These are phyloP conservation scores for Drosophila pseudoananassae DNA, from an alignment of 1,140 invertebrate species.

Conservation along the genomic window DNA sequence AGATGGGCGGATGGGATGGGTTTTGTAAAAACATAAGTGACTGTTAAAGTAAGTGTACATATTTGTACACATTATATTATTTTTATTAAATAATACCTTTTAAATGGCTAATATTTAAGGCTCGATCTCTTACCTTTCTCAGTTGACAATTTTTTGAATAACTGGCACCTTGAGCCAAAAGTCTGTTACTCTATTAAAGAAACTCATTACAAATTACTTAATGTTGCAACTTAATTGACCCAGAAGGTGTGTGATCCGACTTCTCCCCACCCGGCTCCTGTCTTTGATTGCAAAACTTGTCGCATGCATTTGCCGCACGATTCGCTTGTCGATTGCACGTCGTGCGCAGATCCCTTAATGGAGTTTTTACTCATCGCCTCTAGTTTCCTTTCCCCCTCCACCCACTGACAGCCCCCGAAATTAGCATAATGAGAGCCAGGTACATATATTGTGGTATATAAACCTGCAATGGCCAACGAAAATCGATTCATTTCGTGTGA, in stretches of 20 bases:
- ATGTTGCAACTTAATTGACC: constrained; percentile 4
- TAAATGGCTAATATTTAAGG: too few relatives aligned
- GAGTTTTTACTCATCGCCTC: constrained; percentile 57
- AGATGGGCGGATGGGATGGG: too few relatives aligned
- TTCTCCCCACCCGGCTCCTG: background rate
- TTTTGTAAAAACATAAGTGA: too few relatives aligned
- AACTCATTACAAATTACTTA: background rate
- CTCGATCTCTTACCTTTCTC: too few relatives aligned
- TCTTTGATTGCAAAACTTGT: constrained; percentile 65
- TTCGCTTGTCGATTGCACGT: constrained; percentile 73
- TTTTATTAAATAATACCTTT: too few relatives aligned
- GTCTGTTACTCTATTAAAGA: background rate
- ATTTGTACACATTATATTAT: too few relatives aligned
- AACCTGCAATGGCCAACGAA: constrained; percentile 51
- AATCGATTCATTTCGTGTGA: constrained; percentile 71
- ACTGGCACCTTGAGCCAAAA: background rate
- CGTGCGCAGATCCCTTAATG: constrained; percentile 68
- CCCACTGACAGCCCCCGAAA: constrained; percentile 11
- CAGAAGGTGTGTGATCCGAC: background rate
- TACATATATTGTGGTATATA: constrained; percentile 53
- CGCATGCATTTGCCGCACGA: constrained; percentile 75
- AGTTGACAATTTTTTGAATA: too few relatives aligned
- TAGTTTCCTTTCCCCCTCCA: constrained; percentile 12
- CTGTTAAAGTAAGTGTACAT: too few relatives aligned
- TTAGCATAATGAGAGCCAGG: constrained; percentile 39